phyloP scores from a whole-genome alignment of 2,113 vertebrate species.

The Crotalus helleri region DNA sequence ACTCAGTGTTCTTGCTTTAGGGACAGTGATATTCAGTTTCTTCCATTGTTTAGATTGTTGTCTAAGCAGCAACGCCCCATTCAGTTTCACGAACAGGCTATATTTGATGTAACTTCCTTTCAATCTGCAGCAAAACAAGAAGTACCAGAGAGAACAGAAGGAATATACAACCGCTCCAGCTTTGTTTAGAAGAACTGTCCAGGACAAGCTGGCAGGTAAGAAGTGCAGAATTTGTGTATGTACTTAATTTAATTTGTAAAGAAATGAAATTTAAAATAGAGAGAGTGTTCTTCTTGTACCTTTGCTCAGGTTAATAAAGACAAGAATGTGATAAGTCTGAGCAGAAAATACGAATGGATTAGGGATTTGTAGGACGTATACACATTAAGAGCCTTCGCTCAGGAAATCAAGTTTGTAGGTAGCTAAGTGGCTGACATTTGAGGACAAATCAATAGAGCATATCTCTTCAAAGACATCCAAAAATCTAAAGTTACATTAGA shows the following conservation, averaged over 20 bases:
- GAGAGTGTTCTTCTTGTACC: neutral
- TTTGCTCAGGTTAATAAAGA: neutral
- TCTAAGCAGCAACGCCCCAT: neutral
- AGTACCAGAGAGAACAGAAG: neutral
- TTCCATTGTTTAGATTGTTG: neutral
- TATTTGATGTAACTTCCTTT: conserved; percentile 8
- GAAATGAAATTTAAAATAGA: neutral
- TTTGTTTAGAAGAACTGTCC: conserved; percentile 16
- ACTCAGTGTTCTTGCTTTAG: conserved; percentile 12
- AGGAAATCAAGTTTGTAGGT: neutral
- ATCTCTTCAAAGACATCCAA: neutral
- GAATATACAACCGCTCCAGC: neutral
- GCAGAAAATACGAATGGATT: neutral
- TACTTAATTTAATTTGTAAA: neutral
- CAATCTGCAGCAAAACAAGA: neutral
- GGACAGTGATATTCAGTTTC: conserved; percentile 23
- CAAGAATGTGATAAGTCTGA: neutral
- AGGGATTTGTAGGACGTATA: neutral
- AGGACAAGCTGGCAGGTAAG: conserved; percentile 51
- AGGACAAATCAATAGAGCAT: neutral
- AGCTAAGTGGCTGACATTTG: neutral
- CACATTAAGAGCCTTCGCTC: too few relatives aligned
- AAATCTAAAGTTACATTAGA: neutral
- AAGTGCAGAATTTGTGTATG: neutral
- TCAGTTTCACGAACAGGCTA: conserved; percentile 1